Conservation (phyloP, 2,888 invertebrate species). For the Synanthedon andrenaeformis region DNA sequence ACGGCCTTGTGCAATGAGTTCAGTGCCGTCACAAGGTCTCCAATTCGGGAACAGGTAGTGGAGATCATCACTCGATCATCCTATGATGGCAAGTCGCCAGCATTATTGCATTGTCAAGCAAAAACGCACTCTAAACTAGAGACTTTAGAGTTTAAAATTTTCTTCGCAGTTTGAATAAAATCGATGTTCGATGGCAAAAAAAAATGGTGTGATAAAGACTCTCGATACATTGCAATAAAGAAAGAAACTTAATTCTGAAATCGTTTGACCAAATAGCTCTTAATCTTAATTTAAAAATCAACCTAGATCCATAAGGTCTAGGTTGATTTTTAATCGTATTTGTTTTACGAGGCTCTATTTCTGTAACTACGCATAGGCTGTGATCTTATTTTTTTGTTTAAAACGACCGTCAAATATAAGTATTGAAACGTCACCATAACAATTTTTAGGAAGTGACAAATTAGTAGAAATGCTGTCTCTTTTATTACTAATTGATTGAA, state of each 20-base stretch:
- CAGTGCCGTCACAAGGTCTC: constrained; percentile 37
- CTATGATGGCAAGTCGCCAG: constrained; percentile 6
- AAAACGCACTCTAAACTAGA: background rate
- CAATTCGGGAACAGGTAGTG: constrained; percentile 27
- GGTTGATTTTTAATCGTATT: background rate
- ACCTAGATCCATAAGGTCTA: too few relatives aligned
- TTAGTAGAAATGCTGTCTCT: background rate
- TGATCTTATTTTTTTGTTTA: background rate
- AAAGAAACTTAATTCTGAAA: too few relatives aligned
- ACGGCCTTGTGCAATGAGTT: constrained; percentile 19
- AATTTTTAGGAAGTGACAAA: background rate
- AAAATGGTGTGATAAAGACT: too few relatives aligned
- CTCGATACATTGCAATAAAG: too few relatives aligned
- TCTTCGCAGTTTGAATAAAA: too few relatives aligned
- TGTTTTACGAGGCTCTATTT: constrained; percentile 3
- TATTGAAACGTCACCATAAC: background rate
- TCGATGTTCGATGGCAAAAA: too few relatives aligned
- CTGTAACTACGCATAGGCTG: constrained; percentile 1
- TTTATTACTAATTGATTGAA: too few relatives aligned
- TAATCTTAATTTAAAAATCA: too few relatives aligned
- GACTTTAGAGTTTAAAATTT: background rate
- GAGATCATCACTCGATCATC: constrained; percentile 5
- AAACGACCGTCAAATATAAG: background rate
- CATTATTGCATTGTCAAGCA: constrained; percentile 1
- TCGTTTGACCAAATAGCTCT: too few relatives aligned